A percentile compares a stretch with the other conserved stretches of the same genome.
phyloP scores from a whole-genome alignment of 2,888 invertebrate genomes.

The Pilophorus perplexus region DNA sequence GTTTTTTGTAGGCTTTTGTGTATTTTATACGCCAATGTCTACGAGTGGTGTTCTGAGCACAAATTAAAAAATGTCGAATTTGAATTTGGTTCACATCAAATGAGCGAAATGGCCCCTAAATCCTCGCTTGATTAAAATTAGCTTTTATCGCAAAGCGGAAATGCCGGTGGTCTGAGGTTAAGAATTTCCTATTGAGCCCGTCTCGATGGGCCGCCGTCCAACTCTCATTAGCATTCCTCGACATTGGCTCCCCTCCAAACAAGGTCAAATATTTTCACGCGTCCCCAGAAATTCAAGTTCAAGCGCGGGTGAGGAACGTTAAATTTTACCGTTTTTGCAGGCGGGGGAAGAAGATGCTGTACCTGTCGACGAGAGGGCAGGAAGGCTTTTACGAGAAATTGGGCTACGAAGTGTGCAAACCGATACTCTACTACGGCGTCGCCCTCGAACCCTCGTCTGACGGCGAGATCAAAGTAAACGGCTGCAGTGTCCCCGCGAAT shows the following conservation, averaged over 20 bases:
- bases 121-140: too few species aligned
- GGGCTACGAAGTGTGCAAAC: constrained; percentile 50
- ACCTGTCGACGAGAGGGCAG: constrained; percentile 51
- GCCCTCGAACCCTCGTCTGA: constrained; percentile 41
- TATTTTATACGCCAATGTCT: too few species aligned
- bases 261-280: constrained; percentile 18
- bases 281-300: neutral
- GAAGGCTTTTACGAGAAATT: constrained; percentile 51
- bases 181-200: too few species aligned
- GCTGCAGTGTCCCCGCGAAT: neutral
- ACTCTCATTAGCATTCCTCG: constrained; percentile 6
- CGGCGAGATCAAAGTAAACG: constrained; percentile 20
- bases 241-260: constrained; percentile 14
- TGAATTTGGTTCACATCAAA: too few species aligned
- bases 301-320: too few species aligned
- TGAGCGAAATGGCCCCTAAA: too few species aligned
- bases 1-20: too few species aligned
- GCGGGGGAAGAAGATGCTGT: constrained; percentile 49
- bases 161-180: too few species aligned
- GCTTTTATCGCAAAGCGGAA: too few species aligned
- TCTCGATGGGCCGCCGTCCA: neutral
- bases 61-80: too few species aligned
- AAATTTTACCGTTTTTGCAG: too few species aligned
- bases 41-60: too few species aligned
- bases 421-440: constrained; percentile 45